Conservation (phyloP, 2,113 vertebrate species). For the Paradisaea rubra region DNA sequence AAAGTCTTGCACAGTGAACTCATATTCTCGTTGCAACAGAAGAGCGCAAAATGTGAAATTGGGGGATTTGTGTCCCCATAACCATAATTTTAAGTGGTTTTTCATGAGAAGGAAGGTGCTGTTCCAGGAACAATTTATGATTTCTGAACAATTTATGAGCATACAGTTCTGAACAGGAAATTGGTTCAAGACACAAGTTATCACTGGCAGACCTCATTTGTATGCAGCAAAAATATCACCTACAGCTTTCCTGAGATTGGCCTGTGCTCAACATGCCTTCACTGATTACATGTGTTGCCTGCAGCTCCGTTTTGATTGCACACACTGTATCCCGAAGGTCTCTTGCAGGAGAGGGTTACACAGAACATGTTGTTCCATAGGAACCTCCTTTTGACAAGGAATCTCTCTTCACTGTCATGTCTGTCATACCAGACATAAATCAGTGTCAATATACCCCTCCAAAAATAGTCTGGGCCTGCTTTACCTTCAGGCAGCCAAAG, state of each 20-base stretch:
- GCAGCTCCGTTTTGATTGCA: conserved; percentile 17
- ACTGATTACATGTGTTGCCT: conserved; percentile 5
- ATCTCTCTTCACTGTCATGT: not conserved
- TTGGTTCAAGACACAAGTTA: conserved; percentile 30
- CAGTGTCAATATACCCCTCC: not conserved
- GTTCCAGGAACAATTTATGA: not conserved
- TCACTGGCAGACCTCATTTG: conserved; percentile 24
- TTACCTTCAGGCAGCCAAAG: not conserved
- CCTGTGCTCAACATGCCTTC: not conserved
- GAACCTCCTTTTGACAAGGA: not conserved
- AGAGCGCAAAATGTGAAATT: not conserved
- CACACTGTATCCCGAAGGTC: not conserved
- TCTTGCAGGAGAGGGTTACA: not conserved
- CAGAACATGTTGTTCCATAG: not conserved
- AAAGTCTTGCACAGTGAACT: not conserved
- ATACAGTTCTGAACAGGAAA: conserved; percentile 34
- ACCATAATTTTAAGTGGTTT: not conserved
- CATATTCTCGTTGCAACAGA: not conserved
- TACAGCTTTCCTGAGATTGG: conserved; percentile 31
- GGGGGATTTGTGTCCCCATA: not conserved
- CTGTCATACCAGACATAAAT: conserved; percentile 38
- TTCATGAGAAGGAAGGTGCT: not conserved
- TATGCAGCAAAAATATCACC: conserved; percentile 8
- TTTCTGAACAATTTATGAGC: not conserved
- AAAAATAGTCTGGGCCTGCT: not conserved